Percentiles rank a stretch among this genome's conserved stretches.
Conservation (phyloP, 1,140 invertebrate genomes). For the Sycobia sp. region DNA sequence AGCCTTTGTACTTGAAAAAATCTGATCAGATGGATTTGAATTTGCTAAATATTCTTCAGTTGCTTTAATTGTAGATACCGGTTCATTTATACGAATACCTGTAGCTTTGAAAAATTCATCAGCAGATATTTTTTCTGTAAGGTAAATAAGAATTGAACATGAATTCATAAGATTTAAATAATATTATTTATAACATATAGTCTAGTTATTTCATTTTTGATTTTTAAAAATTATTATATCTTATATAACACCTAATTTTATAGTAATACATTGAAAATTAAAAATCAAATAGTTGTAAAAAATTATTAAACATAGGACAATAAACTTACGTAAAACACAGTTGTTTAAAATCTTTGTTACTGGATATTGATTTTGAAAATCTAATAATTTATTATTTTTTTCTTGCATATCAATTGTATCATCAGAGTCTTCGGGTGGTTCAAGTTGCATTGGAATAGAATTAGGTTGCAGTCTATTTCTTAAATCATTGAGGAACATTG, state of each 20-base stretch:
- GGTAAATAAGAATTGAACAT: too few relatives aligned
- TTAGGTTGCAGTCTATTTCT: conserved; percentile 33
- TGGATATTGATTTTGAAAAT: conserved; percentile 7
- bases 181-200: not conserved
- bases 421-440: not conserved
- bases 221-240: not conserved
- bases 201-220: too few relatives aligned
- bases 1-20: conserved; percentile 21
- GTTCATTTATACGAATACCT: conserved; percentile 29
- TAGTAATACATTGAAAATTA: too few relatives aligned
- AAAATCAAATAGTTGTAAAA: not conserved
- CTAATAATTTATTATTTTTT: not conserved
- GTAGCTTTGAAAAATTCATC: conserved; percentile 35
- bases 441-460: conserved; percentile 26
- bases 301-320: too few relatives aligned
- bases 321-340: conserved; percentile 32
- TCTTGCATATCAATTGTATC: not conserved
- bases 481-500: conserved; percentile 34
- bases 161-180: too few relatives aligned
- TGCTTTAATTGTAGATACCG: conserved; percentile 21
- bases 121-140: conserved; percentile 32
- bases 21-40: conserved; percentile 12
- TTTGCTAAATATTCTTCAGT: conserved; percentile 25
- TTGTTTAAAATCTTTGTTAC: conserved; percentile 28
- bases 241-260: too few relatives aligned